Base-by-base conservation (phyloP, 2,888 invertebrate genomes). In the Liopterus haemorrhoidalis region DNA sequence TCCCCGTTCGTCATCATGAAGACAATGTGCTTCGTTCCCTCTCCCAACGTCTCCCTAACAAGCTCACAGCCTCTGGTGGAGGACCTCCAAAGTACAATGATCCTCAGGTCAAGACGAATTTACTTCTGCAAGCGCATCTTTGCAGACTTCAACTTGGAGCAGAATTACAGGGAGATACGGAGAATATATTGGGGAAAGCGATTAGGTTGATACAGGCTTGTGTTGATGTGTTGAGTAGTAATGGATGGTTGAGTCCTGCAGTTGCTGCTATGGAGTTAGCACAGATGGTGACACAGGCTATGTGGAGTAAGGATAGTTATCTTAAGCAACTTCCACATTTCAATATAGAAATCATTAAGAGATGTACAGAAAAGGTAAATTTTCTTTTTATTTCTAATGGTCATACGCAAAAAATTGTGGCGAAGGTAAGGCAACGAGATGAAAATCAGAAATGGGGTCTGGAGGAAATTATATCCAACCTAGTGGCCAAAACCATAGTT, bases 241-340 rank as follows among this genome's bases (percentile, higher is more conserved):
- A 95, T 59, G 97, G 99, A 21, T 99, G 99, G 99, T 73, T 99
- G 37, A 84, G 92, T 0, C 97, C 99, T 0, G 99, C 97, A 3
- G 90, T 99, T 27, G 94, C 96, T 12, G 96, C 97, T 59, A 99
- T 99, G 99, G 99, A 99, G 70, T 73, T 99, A 59, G 94, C 97
- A 0, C 99, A 99, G 72, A 99, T 99, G 97, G 90, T 93, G 2
- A 99, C 99, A 0, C 99, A 99, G 70, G 97, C 97, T 6, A 95
- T 99, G 95, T 99, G 97, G 95, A 92, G 89, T 60, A 96, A 95
- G 68, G 99, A 99, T 70, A 92, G 94, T 0, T 95, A 96, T 64
- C 75, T 99, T 49, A 85, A 95, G 50, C 99, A 99, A 64, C 70
- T 99, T 63, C 99, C 99, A 2, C 96, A 99, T 70, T 97, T 97